Percentiles rank a stretch among this genome's conserved stretches.
Conservation (phyloP, 2,888 invertebrate genomes). For the Allolobophora icterica region DNA sequence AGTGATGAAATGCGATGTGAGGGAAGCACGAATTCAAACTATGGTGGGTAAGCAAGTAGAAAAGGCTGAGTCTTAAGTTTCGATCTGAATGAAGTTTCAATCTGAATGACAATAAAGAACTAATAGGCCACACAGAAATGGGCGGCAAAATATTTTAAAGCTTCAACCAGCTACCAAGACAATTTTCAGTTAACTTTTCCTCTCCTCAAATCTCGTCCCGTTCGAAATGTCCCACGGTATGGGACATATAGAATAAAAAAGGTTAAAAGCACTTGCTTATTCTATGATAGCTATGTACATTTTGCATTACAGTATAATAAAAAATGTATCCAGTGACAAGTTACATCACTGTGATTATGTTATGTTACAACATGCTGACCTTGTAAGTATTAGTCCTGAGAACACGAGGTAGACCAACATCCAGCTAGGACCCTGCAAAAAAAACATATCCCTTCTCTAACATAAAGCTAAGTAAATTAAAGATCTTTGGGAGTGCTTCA, state of each 20-base stretch:
- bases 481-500: not conserved
- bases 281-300: not conserved
- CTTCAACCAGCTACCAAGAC: not conserved
- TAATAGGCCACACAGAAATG: not conserved
- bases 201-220: too few relatives aligned
- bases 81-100: not conserved
- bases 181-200: too few relatives aligned
- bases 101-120: constrained; percentile 7
- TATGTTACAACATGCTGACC: constrained; percentile 49
- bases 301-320: not conserved
- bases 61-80: not conserved
- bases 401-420: constrained; percentile 86
- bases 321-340: not conserved
- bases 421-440: constrained; percentile 79
- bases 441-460: not conserved
- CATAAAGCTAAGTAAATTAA: not conserved
- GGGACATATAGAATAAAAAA: too few relatives aligned
- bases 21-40: not conserved
- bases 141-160: not conserved
- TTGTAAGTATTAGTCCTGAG: constrained; percentile 85
- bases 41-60: not conserved
- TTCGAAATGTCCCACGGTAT: too few relatives aligned
- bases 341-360: not conserved
- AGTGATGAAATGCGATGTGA: not conserved
- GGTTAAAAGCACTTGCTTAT: not conserved